Percentiles rank a stretch among this genome's conserved stretches.
Conservation (phyloP, 1,140 invertebrate genomes). For the Polypedilum pembai region DNA sequence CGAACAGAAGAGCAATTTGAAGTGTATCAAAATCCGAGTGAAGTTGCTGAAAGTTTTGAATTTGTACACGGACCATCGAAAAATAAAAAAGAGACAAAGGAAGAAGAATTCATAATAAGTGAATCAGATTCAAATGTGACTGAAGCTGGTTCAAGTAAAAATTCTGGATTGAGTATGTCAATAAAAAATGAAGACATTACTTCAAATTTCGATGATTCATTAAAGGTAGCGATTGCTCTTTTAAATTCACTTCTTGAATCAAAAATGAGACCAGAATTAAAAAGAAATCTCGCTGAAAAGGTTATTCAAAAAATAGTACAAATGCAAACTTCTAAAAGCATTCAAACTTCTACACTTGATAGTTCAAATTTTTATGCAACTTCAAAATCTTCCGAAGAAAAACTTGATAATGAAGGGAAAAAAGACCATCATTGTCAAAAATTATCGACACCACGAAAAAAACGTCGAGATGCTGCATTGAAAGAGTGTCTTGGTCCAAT, state of each 20-base stretch:
- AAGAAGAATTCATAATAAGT: not conserved
- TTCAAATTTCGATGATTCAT: not conserved
- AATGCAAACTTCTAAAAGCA: not conserved
- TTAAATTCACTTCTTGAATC: not conserved
- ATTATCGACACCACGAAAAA: not conserved
- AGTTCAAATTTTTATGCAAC: not conserved
- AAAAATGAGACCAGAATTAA: not conserved
- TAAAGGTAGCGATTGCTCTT: not conserved
- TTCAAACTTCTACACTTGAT: conserved; percentile 3
- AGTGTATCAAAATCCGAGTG: not conserved
- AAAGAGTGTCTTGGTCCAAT: conserved; percentile 12
- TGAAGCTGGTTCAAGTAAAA: not conserved
- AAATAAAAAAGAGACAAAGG: not conserved
- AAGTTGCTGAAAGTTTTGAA: conserved; percentile 24
- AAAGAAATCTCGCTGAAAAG: not conserved
- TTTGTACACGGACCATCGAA: not conserved
- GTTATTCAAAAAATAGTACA: conserved; percentile 12
- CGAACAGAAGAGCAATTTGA: not conserved
- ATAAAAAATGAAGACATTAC: not conserved
- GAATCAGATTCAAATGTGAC: not conserved
- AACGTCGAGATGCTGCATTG: not conserved
- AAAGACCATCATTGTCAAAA: not conserved
- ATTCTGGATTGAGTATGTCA: not conserved
- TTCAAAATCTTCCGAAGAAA: not conserved
- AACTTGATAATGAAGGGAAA: not conserved